Percentiles rank a stretch among this genome's conserved stretches.
Evolutionary conservation across 1,140 invertebrate genomes (phyloP).

Genomic region (Pseudomyrmex dendroicus): DNA sequence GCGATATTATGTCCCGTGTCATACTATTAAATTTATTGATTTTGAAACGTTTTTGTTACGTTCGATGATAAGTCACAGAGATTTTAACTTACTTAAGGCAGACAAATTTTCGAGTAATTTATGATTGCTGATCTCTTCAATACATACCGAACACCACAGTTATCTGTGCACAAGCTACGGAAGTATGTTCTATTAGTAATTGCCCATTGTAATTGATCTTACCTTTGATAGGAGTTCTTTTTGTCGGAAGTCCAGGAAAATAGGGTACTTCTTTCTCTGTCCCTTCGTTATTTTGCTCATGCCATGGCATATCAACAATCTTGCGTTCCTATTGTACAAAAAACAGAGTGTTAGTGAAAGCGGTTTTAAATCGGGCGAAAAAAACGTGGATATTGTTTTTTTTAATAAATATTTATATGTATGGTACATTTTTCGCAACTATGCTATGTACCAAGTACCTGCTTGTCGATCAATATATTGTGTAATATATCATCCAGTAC

Average conservation of each 20-base stretch:
- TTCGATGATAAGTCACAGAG: background rate
- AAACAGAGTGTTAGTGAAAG: constrained; percentile 54
- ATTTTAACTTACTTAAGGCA: constrained; percentile 13
- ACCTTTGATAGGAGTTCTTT: constrained; percentile 93
- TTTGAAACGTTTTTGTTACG: background rate
- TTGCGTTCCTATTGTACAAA: constrained; percentile 86
- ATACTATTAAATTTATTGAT: background rate
- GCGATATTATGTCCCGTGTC: background rate
- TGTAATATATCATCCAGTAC: constrained; percentile 71
- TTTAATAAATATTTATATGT: constrained; percentile 58
- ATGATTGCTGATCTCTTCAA: constrained; percentile 79
- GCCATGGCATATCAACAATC: constrained; percentile 92
- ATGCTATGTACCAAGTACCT: constrained; percentile 72
- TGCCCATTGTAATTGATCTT: constrained; percentile 78
- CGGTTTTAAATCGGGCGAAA: constrained; percentile 25
- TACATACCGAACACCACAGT: constrained; percentile 84
- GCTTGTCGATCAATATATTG: constrained; percentile 62
- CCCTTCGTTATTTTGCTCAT: constrained; percentile 86
- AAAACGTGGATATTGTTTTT: constrained; percentile 62
- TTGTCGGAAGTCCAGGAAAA: constrained; percentile 89
- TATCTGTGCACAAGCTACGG: constrained; percentile 84
- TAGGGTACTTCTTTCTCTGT: constrained; percentile 88
- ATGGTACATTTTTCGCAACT: constrained; percentile 61
- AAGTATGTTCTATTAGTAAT: constrained; percentile 84
- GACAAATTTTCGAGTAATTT: constrained; percentile 72